Conservation (phyloP, 2,113 vertebrate species). For the Machaerirhynchus nigripectus region DNA sequence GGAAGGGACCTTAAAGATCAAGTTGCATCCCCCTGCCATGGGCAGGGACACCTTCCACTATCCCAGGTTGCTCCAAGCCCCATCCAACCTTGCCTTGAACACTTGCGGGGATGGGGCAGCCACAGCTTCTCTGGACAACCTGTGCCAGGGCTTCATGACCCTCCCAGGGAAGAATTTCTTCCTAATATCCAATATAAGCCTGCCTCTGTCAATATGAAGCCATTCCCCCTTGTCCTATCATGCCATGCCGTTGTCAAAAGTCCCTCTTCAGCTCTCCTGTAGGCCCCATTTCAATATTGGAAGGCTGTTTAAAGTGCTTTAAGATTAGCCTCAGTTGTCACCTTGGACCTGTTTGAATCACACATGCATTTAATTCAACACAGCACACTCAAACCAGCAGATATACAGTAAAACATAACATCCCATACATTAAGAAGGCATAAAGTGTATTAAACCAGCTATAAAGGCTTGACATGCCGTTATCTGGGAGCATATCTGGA, state of each 20-base stretch:
- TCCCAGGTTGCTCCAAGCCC: no score
- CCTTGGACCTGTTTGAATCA: conserved; percentile 44
- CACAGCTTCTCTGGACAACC: background rate
- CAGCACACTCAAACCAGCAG: conserved; percentile 37
- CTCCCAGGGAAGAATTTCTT: background rate
- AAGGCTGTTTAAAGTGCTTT: background rate
- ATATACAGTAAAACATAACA: conserved; percentile 62
- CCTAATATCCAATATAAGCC: background rate
- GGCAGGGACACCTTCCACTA: background rate
- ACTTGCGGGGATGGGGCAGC: background rate
- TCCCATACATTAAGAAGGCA: conserved; percentile 20
- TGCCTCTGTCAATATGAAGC: background rate
- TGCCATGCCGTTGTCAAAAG: background rate
- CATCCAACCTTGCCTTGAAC: rapidly evolving
- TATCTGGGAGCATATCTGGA: conserved; percentile 18
- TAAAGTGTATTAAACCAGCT: conserved; percentile 57
- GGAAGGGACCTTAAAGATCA: background rate
- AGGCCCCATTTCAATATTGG: background rate
- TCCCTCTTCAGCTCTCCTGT: background rate
- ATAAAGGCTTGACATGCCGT: conserved; percentile 19
- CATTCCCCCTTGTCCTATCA: background rate
- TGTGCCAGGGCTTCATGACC: background rate
- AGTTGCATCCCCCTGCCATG: background rate
- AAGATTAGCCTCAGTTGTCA: conserved; percentile 16
- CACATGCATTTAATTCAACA: conserved; percentile 31